Conservation (phyloP, 2,888 invertebrate genomes). For the Meiosimyza decipiens region DNA sequence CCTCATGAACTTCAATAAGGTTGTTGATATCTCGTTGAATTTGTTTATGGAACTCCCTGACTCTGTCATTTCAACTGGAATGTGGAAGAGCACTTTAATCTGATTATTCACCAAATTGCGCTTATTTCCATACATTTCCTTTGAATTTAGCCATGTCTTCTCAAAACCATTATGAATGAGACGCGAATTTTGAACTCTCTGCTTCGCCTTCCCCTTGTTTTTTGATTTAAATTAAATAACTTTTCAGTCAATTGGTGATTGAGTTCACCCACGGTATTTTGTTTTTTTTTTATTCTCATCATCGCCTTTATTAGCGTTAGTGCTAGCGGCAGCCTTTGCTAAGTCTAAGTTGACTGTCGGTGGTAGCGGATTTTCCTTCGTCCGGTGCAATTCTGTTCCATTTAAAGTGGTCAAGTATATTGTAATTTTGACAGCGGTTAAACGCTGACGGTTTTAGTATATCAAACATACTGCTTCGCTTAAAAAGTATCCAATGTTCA, state of each 20-base stretch:
- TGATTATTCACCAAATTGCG: conserved; percentile 17
- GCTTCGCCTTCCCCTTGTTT: conserved; percentile 6
- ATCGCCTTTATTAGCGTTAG: too few species aligned
- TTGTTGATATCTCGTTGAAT: conserved; percentile 34
- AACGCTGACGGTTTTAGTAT: too few species aligned
- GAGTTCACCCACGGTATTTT: too few species aligned
- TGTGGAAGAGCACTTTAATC: conserved; percentile 24
- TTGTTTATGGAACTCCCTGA: not conserved
- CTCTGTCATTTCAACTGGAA: conserved; percentile 21
- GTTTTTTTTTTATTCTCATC: too few species aligned
- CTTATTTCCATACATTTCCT: not conserved
- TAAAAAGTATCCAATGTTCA: too few species aligned
- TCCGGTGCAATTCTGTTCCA: too few species aligned
- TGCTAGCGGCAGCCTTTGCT: too few species aligned
- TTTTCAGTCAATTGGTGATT: not conserved
- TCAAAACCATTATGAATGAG: conserved; percentile 20
- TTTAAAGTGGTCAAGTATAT: too few species aligned
- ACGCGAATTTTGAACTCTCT: conserved; percentile 1
- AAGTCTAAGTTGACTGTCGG: too few species aligned
- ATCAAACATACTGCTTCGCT: too few species aligned
- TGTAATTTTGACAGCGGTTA: too few species aligned
- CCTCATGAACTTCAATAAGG: conserved; percentile 24
- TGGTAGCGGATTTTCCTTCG: too few species aligned
- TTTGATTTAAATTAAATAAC: conserved; percentile 1
- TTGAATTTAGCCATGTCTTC: not conserved